Percentiles rank a stretch among this genome's conserved stretches.
phyloP scores from a whole-genome alignment of 2,888 invertebrate species.

The Eupithecia subfuscata region DNA sequence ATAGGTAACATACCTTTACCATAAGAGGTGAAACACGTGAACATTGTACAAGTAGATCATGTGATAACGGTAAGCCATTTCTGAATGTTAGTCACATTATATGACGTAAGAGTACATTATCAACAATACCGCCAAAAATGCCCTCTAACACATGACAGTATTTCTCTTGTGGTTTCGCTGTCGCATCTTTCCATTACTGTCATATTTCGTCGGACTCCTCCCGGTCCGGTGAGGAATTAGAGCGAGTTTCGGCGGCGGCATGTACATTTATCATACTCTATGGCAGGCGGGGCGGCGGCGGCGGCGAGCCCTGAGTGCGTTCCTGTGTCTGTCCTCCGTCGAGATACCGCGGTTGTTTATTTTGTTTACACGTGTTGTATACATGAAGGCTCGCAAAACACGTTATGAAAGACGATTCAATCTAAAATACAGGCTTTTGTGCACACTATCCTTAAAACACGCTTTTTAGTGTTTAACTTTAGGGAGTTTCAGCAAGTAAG shows the following conservation, averaged over 20 bases:
- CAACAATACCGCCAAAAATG: not conserved
- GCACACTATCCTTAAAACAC: not conserved
- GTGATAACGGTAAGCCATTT: not conserved
- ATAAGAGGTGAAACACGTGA: not conserved
- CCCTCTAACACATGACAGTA: conserved; percentile 33
- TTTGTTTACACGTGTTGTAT: conserved; percentile 67
- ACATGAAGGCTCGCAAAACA: conserved; percentile 51
- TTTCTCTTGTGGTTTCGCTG: conserved; percentile 60
- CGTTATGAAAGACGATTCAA: conserved; percentile 33
- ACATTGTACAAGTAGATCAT: not conserved
- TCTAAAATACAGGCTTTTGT: conserved; percentile 18
- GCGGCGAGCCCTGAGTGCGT: conserved; percentile 73
- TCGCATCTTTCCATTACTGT: conserved; percentile 72
- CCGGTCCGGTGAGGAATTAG: conserved; percentile 64
- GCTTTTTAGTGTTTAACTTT: not conserved
- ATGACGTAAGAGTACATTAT: not conserved
- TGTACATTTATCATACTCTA: conserved; percentile 78
- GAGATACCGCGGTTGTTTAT: conserved; percentile 62
- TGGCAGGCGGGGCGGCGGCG: conserved; percentile 45
- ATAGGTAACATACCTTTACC: not conserved
- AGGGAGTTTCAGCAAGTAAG: not conserved
- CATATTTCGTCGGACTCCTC: conserved; percentile 64
- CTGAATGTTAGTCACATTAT: not conserved
- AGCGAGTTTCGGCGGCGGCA: conserved; percentile 54
- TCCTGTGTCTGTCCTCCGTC: conserved; percentile 64